Percentiles rank a stretch among this genome's conserved stretches.
These are phyloP conservation scores for Hemichromis elongatus DNA, from an alignment of 2,113 vertebrate genomes.

Conservation along the genomic window DNA sequence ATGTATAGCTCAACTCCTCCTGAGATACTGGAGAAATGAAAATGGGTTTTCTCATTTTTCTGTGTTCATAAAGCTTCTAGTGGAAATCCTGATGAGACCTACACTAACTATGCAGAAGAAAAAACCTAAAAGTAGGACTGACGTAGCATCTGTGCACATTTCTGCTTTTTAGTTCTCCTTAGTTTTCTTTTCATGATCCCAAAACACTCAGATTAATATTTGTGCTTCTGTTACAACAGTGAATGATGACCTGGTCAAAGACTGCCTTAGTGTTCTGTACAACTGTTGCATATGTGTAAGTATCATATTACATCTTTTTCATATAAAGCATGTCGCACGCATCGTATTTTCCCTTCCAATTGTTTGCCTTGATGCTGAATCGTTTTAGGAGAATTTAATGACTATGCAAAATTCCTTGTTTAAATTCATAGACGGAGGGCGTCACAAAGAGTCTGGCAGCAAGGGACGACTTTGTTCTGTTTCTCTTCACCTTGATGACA, in stretches of 20 bases:
- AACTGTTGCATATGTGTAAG: conserved; percentile 97
- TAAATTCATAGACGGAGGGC: conserved; percentile 80
- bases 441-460: conserved; percentile 88
- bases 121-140: conserved; percentile 80
- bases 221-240: conserved; percentile 70
- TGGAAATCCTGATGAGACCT: conserved; percentile 97
- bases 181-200: neutral
- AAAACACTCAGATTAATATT: neutral
- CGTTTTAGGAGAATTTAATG: neutral
- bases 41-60: neutral
- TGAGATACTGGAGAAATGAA: neutral
- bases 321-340: neutral
- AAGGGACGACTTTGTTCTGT: conserved; percentile 92
- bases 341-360: neutral
- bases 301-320: conserved; percentile 11
- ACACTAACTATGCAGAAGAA: conserved; percentile 93
- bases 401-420: neutral
- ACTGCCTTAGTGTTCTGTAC: conserved; percentile 93
- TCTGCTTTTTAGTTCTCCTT: neutral
- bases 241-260: conserved; percentile 92
- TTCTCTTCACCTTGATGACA: conserved; percentile 93
- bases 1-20: neutral
- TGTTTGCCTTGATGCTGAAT: neutral
- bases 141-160: neutral
- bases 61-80: conserved; percentile 79